Percentiles rank a stretch among this genome's conserved stretches.
Evolutionary conservation across 2,888 invertebrate genomes (phyloP).

Genomic region (Oscheius sp.): DNA sequence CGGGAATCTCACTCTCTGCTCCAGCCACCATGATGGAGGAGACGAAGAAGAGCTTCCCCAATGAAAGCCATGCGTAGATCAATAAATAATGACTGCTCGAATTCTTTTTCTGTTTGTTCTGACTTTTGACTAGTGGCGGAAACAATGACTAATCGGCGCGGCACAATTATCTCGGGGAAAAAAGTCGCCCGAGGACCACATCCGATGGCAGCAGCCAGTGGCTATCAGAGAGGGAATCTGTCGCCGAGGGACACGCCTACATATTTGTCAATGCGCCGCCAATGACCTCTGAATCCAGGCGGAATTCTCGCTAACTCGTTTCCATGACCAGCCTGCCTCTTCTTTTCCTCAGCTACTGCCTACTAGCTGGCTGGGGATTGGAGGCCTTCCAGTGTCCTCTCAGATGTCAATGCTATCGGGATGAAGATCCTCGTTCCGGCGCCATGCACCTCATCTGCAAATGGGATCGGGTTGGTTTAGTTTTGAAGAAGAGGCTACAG

Average conservation of each 20-base stretch:
- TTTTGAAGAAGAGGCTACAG: too few species aligned
- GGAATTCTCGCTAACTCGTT: slow-evolving; percentile 10
- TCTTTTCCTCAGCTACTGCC: not conserved
- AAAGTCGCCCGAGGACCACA: not conserved
- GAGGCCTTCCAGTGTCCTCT: slow-evolving; percentile 44
- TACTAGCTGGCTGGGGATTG: not conserved
- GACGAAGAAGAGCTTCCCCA: slow-evolving; percentile 9
- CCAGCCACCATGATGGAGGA: not conserved
- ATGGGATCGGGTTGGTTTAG: slow-evolving; percentile 56
- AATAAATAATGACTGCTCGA: slow-evolving; percentile 10
- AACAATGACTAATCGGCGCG: not conserved
- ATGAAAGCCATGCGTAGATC: slow-evolving; percentile 1
- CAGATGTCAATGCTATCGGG: slow-evolving; percentile 59
- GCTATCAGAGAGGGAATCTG: slow-evolving; percentile 17
- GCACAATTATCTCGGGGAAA: slow-evolving; percentile 2
- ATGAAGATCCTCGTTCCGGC: slow-evolving; percentile 44
- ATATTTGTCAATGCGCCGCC: slow-evolving; percentile 31
- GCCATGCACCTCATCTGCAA: slow-evolving; percentile 60
- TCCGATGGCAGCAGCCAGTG: slow-evolving; percentile 3
- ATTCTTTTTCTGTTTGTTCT: not conserved
- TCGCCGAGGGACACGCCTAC: slow-evolving; percentile 29
- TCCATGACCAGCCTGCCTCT: not conserved
- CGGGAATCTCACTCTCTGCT: too few species aligned
- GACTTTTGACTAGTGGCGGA: not conserved
- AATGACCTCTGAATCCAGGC: slow-evolving; percentile 31